Evolutionary conservation across 2,113 vertebrate species (phyloP).

Genomic region (Ramphastos sulfuratus): DNA sequence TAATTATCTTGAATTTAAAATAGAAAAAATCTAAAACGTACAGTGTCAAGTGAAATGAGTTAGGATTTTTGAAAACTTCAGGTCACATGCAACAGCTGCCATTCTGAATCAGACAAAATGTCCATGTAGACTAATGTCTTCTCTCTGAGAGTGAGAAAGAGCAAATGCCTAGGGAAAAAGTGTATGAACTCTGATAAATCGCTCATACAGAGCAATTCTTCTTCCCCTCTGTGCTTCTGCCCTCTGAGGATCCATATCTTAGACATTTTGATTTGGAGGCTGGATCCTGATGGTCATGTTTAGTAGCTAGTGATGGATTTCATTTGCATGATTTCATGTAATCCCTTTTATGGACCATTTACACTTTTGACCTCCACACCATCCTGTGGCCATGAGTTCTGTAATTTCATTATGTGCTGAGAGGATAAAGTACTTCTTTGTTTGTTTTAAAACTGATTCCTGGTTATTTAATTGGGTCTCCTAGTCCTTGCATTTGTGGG

Average conservation of each 20-base stretch:
- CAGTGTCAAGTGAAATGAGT: neutral
- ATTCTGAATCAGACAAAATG: neutral
- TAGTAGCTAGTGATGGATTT: slow-evolving; percentile 45
- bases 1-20: slow-evolving; percentile 23
- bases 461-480: neutral
- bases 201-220: neutral
- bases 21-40: neutral
- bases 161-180: neutral
- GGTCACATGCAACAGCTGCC: neutral
- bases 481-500: neutral
- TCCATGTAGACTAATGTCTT: neutral
- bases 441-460: slow-evolving; percentile 46
- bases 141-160: slow-evolving; percentile 2
- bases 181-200: neutral
- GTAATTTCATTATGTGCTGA: slow-evolving; percentile 40
- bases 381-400: slow-evolving; percentile 36
- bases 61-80: neutral
- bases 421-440: slow-evolving; percentile 36
- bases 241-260: neutral
- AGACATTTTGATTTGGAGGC: slow-evolving; percentile 37
- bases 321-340: slow-evolving; percentile 50
- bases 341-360: slow-evolving; percentile 57
- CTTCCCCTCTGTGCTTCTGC: neutral
- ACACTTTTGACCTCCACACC: slow-evolving; percentile 55
- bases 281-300: neutral